phyloP scores from a whole-genome alignment of 2,888 invertebrate genomes.

The Drosophila peninsularis region DNA sequence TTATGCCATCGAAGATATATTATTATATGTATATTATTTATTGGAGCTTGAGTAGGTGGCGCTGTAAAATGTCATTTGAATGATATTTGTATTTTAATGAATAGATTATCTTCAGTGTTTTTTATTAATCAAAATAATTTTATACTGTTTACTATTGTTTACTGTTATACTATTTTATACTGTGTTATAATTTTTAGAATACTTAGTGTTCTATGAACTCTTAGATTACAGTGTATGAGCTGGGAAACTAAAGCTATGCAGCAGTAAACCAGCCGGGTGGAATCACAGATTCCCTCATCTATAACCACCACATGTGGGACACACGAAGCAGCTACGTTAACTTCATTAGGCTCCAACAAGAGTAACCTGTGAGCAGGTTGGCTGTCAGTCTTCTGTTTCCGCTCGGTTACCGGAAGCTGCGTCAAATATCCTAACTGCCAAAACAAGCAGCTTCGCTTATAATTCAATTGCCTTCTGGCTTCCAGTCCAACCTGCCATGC shows the following conservation, averaged over 20 bases:
- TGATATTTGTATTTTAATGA: background rate
- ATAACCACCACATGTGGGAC: background rate
- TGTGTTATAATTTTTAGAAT: background rate
- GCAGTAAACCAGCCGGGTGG: background rate
- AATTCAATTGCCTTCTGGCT: slow-evolving; percentile 48
- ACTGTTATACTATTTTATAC: no score
- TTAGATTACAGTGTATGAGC: background rate
- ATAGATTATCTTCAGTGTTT: background rate
- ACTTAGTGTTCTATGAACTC: no score
- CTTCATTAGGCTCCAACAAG: slow-evolving; percentile 43
- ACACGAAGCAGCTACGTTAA: slow-evolving; percentile 29
- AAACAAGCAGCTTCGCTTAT: slow-evolving; percentile 40
- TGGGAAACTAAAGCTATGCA: background rate
- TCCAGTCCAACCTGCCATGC: slow-evolving; percentile 18
- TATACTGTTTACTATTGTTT: no score
- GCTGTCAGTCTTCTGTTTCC: slow-evolving; percentile 52
- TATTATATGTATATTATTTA: background rate
- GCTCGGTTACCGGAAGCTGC: slow-evolving; percentile 55
- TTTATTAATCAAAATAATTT: no score
- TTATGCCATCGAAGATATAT: background rate
- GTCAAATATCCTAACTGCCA: slow-evolving; percentile 64
- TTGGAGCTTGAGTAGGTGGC: background rate
- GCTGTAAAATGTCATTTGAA: background rate
- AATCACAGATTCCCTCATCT: slow-evolving; percentile 1
- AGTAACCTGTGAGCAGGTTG: slow-evolving; percentile 31